phyloP scores from a whole-genome alignment of 1,140 invertebrate species.

The Scaptomyza hsui region DNA sequence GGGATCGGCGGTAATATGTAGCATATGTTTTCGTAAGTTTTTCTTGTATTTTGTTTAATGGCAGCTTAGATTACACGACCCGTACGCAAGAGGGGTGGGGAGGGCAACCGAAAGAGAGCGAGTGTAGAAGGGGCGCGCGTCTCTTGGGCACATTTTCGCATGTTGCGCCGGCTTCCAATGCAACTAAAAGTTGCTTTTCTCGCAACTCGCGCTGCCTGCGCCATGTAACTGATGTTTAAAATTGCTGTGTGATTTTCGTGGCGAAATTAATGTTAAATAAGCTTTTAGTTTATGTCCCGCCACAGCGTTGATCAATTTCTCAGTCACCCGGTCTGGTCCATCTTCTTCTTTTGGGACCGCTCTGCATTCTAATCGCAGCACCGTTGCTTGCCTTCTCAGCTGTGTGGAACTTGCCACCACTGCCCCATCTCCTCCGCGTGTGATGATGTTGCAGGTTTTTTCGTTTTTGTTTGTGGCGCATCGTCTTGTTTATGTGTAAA shows the following conservation, averaged over 20 bases:
- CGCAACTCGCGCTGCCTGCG: slow-evolving; percentile 7
- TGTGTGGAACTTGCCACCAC: not conserved
- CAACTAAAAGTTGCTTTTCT: slow-evolving; percentile 10
- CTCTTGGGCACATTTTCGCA: slow-evolving; percentile 55
- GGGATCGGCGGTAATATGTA: slow-evolving; percentile 75
- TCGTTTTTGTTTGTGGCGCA: slow-evolving; percentile 30
- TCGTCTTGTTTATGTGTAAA: slow-evolving; percentile 80
- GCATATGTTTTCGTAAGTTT: slow-evolving; percentile 83
- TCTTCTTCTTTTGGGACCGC: slow-evolving; percentile 36
- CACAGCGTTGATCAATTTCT: slow-evolving; percentile 80
- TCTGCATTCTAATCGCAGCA: slow-evolving; percentile 46
- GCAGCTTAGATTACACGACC: slow-evolving; percentile 78
- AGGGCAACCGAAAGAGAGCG: not conserved
- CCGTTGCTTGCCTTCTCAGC: slow-evolving; percentile 28
- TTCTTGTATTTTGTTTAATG: slow-evolving; percentile 83
- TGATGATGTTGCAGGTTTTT: slow-evolving; percentile 58
- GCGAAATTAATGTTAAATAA: slow-evolving; percentile 83
- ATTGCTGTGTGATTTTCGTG: slow-evolving; percentile 82
- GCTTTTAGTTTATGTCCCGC: slow-evolving; percentile 82
- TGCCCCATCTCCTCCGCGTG: slow-evolving; percentile 17
- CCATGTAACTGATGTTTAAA: slow-evolving; percentile 77
- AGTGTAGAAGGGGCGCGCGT: slow-evolving; percentile 1
- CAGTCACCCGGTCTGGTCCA: slow-evolving; percentile 67
- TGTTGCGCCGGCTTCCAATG: slow-evolving; percentile 67
- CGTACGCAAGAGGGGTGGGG: slow-evolving; percentile 41